Percentiles rank a stretch among this genome's conserved stretches.
Conservation (phyloP, 2,113 vertebrate genomes). For the Apodemus sylvaticus region DNA sequence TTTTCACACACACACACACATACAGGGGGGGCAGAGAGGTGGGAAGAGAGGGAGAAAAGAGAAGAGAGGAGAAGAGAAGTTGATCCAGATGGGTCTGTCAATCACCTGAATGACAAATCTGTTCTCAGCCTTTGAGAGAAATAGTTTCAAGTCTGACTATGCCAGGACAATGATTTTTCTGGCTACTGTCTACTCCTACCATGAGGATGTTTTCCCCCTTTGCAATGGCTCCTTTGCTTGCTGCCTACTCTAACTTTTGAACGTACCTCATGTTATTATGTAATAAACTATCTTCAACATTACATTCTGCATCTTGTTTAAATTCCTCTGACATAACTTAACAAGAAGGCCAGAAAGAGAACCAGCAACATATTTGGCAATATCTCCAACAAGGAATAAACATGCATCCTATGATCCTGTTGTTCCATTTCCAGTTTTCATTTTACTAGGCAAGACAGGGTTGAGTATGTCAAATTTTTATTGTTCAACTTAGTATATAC, state of each 20-base stretch:
- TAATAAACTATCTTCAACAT: not conserved
- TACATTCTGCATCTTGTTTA: not conserved
- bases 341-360: not conserved
- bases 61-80: too few species aligned
- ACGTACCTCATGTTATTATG: not conserved
- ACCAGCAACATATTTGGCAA: not conserved
- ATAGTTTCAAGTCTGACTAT: not conserved
- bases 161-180: not conserved
- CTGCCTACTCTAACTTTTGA: not conserved
- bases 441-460: conserved; percentile 34
- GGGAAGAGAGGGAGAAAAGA: too few species aligned
- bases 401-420: not conserved
- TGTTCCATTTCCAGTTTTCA: not conserved
- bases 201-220: not conserved
- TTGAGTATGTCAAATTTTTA: conserved; percentile 35
- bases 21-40: not conserved
- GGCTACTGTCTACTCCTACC: not conserved
- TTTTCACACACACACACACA: not conserved
- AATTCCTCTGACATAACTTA: not conserved
- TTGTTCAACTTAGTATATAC: not conserved
- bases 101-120: not conserved
- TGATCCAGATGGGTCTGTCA: not conserved
- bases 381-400: conserved; percentile 4
- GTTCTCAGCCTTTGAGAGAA: not conserved
- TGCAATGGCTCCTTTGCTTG: not conserved